Percentiles rank a stretch among this genome's conserved stretches.
These are phyloP conservation scores for Cinclus cinclus DNA, from an alignment of 2,113 vertebrate species.

Conservation along the genomic window DNA sequence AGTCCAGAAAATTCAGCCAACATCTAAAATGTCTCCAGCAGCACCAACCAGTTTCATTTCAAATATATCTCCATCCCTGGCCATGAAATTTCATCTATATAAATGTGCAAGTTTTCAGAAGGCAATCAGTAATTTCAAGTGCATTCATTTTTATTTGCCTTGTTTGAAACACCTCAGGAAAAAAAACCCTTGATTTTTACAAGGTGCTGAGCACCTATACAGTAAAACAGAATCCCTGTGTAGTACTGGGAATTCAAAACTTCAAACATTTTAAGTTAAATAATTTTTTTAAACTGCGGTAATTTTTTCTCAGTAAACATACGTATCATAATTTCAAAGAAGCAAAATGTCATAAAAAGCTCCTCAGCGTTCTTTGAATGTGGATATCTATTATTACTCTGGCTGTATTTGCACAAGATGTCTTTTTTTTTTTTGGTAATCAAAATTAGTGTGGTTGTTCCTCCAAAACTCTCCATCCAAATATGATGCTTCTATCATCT, in stretches of 20 bases:
- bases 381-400: neutral
- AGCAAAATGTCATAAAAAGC: neutral
- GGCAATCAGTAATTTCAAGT: neutral
- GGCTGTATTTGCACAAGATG: neutral
- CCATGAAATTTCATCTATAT: neutral
- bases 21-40: neutral
- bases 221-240: neutral
- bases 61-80: neutral
- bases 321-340: neutral
- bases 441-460: neutral
- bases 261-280: neutral
- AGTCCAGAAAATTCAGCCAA: neutral
- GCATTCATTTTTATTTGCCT: neutral
- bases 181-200: fast-evolving
- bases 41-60: neutral
- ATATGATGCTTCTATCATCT: neutral
- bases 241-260: neutral
- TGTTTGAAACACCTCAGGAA: neutral
- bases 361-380: neutral
- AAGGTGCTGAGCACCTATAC: neutral
- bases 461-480: neutral
- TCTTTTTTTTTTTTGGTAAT: too few relatives aligned
- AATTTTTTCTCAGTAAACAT: neutral
- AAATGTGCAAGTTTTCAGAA: neutral
- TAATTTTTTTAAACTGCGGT: neutral